Conservation (phyloP, 2,888 invertebrate genomes). For the Epinotia brunnichana region DNA sequence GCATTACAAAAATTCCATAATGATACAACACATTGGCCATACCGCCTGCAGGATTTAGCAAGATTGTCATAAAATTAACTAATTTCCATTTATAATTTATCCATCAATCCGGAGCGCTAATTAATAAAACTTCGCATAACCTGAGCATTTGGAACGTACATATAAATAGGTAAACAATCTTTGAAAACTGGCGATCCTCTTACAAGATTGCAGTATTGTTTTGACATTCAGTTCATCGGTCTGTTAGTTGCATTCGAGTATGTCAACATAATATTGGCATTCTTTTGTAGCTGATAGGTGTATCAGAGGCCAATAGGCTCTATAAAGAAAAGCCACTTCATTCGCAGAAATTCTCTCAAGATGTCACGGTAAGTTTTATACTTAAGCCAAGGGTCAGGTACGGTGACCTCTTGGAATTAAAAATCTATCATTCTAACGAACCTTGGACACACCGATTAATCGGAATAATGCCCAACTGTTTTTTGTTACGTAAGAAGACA, state of each 20-base stretch:
- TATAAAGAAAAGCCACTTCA: slow-evolving; percentile 33
- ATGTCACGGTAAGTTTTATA: slow-evolving; percentile 39
- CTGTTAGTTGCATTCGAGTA: not conserved
- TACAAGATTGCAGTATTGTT: not conserved
- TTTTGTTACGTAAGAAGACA: slow-evolving; percentile 46
- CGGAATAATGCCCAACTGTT: slow-evolving; percentile 45
- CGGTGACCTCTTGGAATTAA: slow-evolving; percentile 55
- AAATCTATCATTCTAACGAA: slow-evolving; percentile 56
- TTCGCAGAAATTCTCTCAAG: slow-evolving; percentile 32
- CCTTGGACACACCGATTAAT: slow-evolving; percentile 49
- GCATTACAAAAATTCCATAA: slow-evolving; percentile 42
- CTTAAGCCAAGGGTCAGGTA: slow-evolving; percentile 51
- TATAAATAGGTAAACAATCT: not conserved
- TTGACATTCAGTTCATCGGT: not conserved
- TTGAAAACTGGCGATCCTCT: too few relatives aligned
- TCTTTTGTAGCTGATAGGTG: not conserved
- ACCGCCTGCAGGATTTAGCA: slow-evolving; percentile 41
- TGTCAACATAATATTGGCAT: slow-evolving; percentile 28
- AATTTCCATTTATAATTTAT: slow-evolving; percentile 46
- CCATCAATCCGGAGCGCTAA: slow-evolving; percentile 40
- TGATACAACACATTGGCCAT: slow-evolving; percentile 36
- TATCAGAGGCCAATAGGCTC: slow-evolving; percentile 37
- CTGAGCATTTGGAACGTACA: slow-evolving; percentile 16
- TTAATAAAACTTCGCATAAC: slow-evolving; percentile 47
- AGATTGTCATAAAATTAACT: slow-evolving; percentile 44